A percentile compares a stretch with the other conserved stretches of the same genome.
These are phyloP conservation scores for Petrocephalus sullivani DNA, from an alignment of 2,797 vertebrate genomes.

Conservation along the genomic window DNA sequence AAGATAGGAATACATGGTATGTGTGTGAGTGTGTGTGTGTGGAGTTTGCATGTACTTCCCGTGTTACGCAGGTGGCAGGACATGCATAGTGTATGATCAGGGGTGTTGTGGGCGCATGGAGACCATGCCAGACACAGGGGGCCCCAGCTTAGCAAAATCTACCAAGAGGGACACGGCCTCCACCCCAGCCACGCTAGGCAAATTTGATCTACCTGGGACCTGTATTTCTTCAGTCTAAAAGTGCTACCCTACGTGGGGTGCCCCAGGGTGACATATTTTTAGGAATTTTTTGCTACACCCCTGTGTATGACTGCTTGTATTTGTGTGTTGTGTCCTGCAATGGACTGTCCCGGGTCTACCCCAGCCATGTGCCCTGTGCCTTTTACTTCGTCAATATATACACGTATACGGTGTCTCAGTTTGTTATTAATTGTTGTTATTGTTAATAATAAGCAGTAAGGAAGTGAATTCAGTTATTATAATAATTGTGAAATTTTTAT, in stretches of 20 bases:
- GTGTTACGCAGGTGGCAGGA: not conserved
- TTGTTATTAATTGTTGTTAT: not conserved
- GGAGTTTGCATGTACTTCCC: not conserved
- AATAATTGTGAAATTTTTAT: not conserved
- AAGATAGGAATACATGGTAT: not conserved
- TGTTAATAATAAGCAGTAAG: not conserved
- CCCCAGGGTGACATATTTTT: not conserved
- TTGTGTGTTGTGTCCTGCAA: no score
- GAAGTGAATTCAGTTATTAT: not conserved
- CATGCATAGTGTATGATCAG: not conserved
- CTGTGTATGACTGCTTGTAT: no score
- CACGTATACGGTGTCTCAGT: not conserved
- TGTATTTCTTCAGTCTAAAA: not conserved
- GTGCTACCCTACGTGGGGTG: not conserved
- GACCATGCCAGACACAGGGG: not conserved
- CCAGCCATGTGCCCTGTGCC: not conserved
- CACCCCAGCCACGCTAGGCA: not conserved
- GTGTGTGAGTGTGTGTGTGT: not conserved
- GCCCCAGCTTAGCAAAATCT: not conserved
- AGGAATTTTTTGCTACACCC: not conserved
- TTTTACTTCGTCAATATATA: not conserved
- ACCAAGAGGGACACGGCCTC: not conserved
- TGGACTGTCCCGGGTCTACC: no score
- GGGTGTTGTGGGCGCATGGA: not conserved
- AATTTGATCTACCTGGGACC: not conserved